phyloP scores from a whole-genome alignment of 2,797 vertebrate genomes.

The Menidia menidia region DNA sequence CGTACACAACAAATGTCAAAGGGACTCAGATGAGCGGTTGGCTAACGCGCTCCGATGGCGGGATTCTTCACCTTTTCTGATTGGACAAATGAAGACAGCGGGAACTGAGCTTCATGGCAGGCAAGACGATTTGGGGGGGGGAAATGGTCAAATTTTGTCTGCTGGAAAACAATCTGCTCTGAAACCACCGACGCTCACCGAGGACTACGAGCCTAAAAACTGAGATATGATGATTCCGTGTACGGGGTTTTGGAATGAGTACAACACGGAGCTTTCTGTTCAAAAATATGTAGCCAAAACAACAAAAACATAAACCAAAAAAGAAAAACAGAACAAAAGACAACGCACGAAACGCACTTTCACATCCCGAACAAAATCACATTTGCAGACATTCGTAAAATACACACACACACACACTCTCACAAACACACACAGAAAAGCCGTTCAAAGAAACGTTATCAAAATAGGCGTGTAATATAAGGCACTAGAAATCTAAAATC shows the following conservation, averaged over 20 bases:
- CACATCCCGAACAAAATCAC: constrained; percentile 66
- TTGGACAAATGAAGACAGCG: constrained; percentile 39
- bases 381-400: constrained; percentile 51
- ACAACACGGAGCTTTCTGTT: constrained; percentile 48
- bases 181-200: constrained; percentile 39
- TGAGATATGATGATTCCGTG: constrained; percentile 39
- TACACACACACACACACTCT: constrained; percentile 53
- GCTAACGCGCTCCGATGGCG: constrained; percentile 16
- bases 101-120: constrained; percentile 34
- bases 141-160: constrained; percentile 25
- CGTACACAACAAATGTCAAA: constrained; percentile 20
- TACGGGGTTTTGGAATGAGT: constrained; percentile 51
- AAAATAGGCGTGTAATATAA: constrained; percentile 99
- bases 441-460: constrained; percentile 82
- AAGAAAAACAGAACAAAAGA: constrained; percentile 39
- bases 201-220: constrained; percentile 17
- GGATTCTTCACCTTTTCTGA: constrained; percentile 10
- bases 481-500: constrained; percentile 98
- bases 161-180: constrained; percentile 14
- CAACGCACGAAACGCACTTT: constrained; percentile 50
- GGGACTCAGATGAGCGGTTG: constrained; percentile 20
- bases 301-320: too few relatives aligned
- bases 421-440: constrained; percentile 51
- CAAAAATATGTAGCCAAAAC: constrained; percentile 53
- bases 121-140: constrained; percentile 50